phyloP scores from a whole-genome alignment of 2,888 invertebrate genomes.

The Pristionchus arcanus region DNA sequence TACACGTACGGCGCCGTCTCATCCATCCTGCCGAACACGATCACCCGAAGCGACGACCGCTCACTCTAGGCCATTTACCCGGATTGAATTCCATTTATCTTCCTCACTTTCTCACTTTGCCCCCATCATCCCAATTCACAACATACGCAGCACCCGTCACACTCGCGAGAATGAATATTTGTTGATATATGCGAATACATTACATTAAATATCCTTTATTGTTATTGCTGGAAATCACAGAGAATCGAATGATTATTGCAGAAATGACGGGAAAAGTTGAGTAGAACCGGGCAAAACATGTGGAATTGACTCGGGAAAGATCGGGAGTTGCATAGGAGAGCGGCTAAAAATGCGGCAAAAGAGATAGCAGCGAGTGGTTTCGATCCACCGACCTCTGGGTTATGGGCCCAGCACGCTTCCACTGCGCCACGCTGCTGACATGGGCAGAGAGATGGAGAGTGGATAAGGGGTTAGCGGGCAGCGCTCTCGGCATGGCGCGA shows the following conservation, averaged over 20 bases:
- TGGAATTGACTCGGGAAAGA: background rate
- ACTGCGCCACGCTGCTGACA: conserved; percentile 71
- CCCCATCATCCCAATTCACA: background rate
- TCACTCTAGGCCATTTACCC: background rate
- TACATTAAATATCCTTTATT: conserved; percentile 9
- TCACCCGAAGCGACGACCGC: background rate
- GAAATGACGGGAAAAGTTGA: background rate
- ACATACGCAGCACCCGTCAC: conserved; percentile 11
- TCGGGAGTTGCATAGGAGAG: background rate
- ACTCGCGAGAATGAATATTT: conserved; percentile 40
- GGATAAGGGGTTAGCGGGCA: background rate
- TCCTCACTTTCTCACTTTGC: background rate
- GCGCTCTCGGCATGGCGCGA: background rate
- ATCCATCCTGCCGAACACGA: background rate
- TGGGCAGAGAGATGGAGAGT: background rate
- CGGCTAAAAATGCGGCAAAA: conserved; percentile 35
- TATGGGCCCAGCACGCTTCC: conserved; percentile 89
- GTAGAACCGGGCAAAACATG: background rate
- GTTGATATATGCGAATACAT: conserved; percentile 11
- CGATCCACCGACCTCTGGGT: conserved; percentile 90
- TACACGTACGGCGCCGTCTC: conserved; percentile 33
- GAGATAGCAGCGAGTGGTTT: conserved; percentile 77
- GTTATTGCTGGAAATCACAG: background rate
- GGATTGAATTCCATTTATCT: background rate
- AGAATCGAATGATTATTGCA: background rate